These are phyloP conservation scores for Mallotus villosus DNA, from an alignment of 2,797 vertebrate genomes.

Conservation along the genomic window DNA sequence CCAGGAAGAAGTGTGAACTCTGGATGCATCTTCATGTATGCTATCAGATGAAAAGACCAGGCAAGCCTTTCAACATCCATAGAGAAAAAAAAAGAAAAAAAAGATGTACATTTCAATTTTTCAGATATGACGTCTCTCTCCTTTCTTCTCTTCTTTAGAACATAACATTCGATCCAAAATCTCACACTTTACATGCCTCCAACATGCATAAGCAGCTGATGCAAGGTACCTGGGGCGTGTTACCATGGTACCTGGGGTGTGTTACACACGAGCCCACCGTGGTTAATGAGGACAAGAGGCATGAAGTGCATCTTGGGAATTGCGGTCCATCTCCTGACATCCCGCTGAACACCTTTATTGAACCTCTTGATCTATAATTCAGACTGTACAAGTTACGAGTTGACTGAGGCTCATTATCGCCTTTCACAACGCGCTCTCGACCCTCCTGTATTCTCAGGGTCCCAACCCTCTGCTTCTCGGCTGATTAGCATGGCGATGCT, in stretches of 20 bases:
- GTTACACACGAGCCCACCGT: conserved; percentile 34
- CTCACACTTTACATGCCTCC: conserved; percentile 17
- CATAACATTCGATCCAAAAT: conserved; percentile 6
- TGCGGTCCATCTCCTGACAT: conserved; percentile 43
- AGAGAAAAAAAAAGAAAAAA: not conserved
- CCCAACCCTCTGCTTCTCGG: not conserved
- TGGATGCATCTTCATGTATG: not conserved
- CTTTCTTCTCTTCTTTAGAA: not conserved
- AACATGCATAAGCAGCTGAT: conserved; percentile 39
- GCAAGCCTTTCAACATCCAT: not conserved
- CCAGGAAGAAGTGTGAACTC: not conserved
- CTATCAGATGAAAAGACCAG: not conserved
- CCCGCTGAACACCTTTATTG: conserved; percentile 42
- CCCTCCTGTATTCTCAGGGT: not conserved
- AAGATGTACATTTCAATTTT: not conserved
- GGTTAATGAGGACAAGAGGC: conserved; percentile 46
- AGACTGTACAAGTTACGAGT: conserved; percentile 51
- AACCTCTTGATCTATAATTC: conserved; percentile 61
- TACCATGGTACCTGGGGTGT: conserved; percentile 29
- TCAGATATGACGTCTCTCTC: not conserved
- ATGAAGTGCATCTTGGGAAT: conserved; percentile 29
- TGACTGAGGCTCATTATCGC: conserved; percentile 24
- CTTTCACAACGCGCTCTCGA: conserved; percentile 27
- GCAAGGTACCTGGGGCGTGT: conserved; percentile 35
- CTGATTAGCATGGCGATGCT: conserved; percentile 19